Conservation (phyloP, 2,113 vertebrate species). For the Beaufortia kweichowensis region DNA sequence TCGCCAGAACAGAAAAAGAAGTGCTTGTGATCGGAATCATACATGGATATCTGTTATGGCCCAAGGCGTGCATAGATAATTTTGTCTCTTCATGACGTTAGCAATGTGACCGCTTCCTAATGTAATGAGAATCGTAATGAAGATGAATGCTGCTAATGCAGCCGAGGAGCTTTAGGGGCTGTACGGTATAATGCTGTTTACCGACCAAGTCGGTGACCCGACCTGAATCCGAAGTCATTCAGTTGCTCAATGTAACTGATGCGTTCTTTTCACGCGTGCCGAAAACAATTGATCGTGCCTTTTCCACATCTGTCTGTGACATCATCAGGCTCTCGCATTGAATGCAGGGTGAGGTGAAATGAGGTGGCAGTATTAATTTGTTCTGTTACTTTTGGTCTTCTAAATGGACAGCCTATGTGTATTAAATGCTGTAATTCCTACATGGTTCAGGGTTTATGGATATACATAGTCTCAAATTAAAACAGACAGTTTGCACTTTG, state of each 20-base stretch:
- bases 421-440: background rate
- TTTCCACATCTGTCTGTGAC: background rate
- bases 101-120: slow-evolving; percentile 20
- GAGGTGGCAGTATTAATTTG: background rate
- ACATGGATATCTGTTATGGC: slow-evolving; percentile 9
- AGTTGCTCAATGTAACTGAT: background rate
- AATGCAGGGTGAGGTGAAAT: background rate
- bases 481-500: background rate
- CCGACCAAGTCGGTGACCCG: background rate
- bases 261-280: background rate
- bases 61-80: slow-evolving; percentile 23
- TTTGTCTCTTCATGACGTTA: slow-evolving; percentile 32
- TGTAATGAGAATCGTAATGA: slow-evolving; percentile 33
- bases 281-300: background rate
- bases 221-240: slow-evolving; percentile 18
- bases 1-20: slow-evolving; percentile 1
- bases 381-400: background rate
- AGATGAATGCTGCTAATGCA: slow-evolving; percentile 33
- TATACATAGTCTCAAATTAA: slow-evolving; percentile 8
- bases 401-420: background rate
- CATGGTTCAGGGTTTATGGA: background rate
- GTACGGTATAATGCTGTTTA: background rate
- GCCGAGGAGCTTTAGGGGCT: slow-evolving; percentile 9
- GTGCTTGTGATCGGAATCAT: slow-evolving; percentile 26
- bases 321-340: background rate